Evolutionary conservation across 2,797 vertebrate species (phyloP).

Genomic region (Falco biarmicus): DNA sequence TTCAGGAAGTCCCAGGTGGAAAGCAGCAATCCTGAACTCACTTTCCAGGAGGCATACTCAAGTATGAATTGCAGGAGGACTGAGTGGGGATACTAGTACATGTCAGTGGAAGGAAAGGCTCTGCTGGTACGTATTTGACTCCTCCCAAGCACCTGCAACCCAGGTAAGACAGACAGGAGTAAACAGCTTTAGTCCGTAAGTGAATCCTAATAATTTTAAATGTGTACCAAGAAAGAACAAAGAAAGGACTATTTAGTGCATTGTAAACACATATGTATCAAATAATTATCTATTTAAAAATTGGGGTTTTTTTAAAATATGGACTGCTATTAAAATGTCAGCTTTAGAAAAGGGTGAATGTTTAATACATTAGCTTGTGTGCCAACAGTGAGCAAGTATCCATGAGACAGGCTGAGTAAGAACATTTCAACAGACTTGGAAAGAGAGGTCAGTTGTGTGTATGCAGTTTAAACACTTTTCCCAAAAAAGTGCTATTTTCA

Average conservation of each 20-base stretch:
- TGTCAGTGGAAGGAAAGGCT: not conserved
- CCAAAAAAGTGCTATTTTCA: not conserved
- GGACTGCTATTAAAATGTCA: not conserved
- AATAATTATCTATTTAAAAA: not conserved
- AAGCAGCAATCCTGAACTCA: not conserved
- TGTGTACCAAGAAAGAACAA: not conserved
- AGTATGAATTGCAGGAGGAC: not conserved
- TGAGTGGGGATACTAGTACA: not conserved
- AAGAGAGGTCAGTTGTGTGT: not conserved
- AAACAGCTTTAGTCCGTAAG: not conserved
- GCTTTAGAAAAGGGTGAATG: not conserved
- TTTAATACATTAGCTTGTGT: not conserved
- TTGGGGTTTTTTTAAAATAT: not conserved
- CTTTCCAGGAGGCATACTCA: not conserved
- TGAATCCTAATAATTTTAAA: not conserved
- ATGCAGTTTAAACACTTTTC: rapidly evolving
- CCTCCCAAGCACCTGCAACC: not conserved
- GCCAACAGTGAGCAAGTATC: not conserved
- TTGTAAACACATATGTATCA: not conserved
- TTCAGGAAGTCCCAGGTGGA: not conserved
- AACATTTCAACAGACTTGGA: not conserved
- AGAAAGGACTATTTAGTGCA: not conserved
- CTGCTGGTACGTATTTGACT: not conserved
- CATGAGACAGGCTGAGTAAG: not conserved
- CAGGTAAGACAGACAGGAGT: not conserved